Base-by-base conservation (phyloP, 2,888 invertebrate genomes). In the Scaptodrosophila latifasciaeformis region DNA sequence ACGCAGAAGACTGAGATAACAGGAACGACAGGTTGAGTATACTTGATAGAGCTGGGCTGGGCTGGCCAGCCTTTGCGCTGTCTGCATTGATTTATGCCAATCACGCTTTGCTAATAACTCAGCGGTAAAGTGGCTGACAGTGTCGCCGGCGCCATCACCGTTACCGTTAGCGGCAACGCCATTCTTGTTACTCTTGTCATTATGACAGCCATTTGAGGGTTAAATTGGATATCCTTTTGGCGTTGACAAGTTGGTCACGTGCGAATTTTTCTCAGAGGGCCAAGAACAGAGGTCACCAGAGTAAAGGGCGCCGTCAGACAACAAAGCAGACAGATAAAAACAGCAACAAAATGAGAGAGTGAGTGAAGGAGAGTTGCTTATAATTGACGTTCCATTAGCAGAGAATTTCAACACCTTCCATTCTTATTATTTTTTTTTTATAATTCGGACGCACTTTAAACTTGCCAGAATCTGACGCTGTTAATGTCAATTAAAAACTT, bases 101-200 rank as follows among this genome's bases (percentile, higher is more conserved):
- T 82, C 79, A 80, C 82, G 79, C 61, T 70, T 67, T 54, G 65
- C 76, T 76, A 76, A 80, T 82, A 82, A 82, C 81, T 82, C 81
- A 81, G 59, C 59, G 59, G 61, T 52, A 54, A 37, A 60, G 59
- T 61, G 66, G 57, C 45, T 65, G 65, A 50, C 54, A 54, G 46
- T 66, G 58, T 66, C 63, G 49, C 53, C 54, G 49, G 40, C 56
- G 56, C 39, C 49, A 44, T 55, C 57, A 15, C 54, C 49, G 47
- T 46, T 59, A 37, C 18, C 40, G 29, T n/a, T 21, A 31, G 21
- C 37, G 37, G n/a, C 18, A 18, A 43, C 54, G 30, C 42, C 35
- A 17, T 12, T 43, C 19, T 43, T 59, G 49, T 43, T 51, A 50
- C 58, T 63, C 67, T 63, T 58, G 70, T 68, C 76, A 81, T 82